Base-by-base conservation (phyloP, 2,797 vertebrate genomes). In the Rallus crepitans region DNA sequence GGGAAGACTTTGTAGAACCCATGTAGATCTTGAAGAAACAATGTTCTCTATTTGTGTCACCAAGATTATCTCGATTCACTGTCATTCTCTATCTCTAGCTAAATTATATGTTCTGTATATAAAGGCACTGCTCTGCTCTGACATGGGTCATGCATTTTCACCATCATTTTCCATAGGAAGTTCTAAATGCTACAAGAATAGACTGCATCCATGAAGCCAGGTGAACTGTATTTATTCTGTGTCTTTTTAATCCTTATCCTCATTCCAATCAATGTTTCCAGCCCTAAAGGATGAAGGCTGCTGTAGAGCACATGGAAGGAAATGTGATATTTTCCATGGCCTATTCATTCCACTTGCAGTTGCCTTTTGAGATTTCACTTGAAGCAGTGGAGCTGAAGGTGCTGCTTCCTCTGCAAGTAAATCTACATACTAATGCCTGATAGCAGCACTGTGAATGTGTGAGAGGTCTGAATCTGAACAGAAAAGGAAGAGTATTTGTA, bases 381-480 rank as follows among this genome's bases (percentile, higher is more conserved):
- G 27, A 83, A 89, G n/a, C 13, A 85, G 19, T 60, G 30, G 12
- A 77, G 60, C 6, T 15, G 10, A 77, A 82, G 31, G 15, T 48
- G 17, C 64, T 80, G 13, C 27, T 59, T 84, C 39, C 33, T 87
- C 56, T 80, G 37, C 42, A 71, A 64, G 53, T 52, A 60, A 30
- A 59, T 56, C n/a, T 35, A 6, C 6, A 35, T 6, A 11, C 15
- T 79, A 8, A 11, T 56, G 15, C 12, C 17, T 65, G 30, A 45
- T 55, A 83, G 47, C 55, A 93, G 15, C 59, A 30, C 63, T 48
- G 33, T 79, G 28, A 88, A 84, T 42, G 27, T 90, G 33, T 75
- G 86, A 94, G 35, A 83, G 60, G 45, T 96, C 93, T 93, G 85
- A 96, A 95, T 89, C 80, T 82, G 91, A 92, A 84, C 64, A 89